These are phyloP conservation scores for Drosophila maculinotata DNA, from an alignment of 2,888 invertebrate genomes.

Conservation along the genomic window DNA sequence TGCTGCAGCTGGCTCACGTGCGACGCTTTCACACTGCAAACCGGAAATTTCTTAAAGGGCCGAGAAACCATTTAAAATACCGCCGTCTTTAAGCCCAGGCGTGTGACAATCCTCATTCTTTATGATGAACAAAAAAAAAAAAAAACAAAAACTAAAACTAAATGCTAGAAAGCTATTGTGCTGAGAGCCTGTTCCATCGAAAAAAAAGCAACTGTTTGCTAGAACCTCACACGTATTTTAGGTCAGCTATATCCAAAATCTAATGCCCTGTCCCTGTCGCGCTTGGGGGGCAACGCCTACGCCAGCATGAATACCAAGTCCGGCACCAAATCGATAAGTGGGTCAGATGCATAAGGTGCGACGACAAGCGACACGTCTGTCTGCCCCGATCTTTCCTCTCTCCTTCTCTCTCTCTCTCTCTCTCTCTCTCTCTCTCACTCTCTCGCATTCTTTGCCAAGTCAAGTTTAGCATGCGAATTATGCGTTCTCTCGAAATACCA, in stretches of 20 bases:
- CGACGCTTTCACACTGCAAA: slow-evolving; percentile 50
- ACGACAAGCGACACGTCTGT: slow-evolving; percentile 50
- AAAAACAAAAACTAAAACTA: not conserved
- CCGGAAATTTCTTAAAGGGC: slow-evolving; percentile 55
- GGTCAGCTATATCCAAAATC: slow-evolving; percentile 32
- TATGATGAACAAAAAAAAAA: not conserved
- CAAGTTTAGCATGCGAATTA: slow-evolving; percentile 56
- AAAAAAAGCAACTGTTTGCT: not conserved
- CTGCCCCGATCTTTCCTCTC: too few relatives aligned
- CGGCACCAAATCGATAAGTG: slow-evolving; percentile 68
- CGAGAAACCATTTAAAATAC: slow-evolving; percentile 21
- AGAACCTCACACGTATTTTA: slow-evolving; percentile 43
- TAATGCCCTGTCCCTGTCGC: slow-evolving; percentile 13
- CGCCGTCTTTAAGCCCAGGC: slow-evolving; percentile 20
- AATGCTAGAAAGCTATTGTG: slow-evolving; percentile 34
- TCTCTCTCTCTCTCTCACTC: not conserved
- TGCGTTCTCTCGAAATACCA: slow-evolving; percentile 48
- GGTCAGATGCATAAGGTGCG: slow-evolving; percentile 80
- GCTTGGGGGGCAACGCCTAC: slow-evolving; percentile 44
- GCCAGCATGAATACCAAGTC: slow-evolving; percentile 70
- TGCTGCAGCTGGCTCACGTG: slow-evolving; percentile 41
- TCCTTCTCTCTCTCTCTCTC: not conserved
- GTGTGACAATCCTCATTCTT: slow-evolving; percentile 35
- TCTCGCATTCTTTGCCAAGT: slow-evolving; percentile 6
- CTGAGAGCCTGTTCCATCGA: not conserved